Conservation (phyloP, 2,113 vertebrate species). For the Cebidichthys violaceus region DNA sequence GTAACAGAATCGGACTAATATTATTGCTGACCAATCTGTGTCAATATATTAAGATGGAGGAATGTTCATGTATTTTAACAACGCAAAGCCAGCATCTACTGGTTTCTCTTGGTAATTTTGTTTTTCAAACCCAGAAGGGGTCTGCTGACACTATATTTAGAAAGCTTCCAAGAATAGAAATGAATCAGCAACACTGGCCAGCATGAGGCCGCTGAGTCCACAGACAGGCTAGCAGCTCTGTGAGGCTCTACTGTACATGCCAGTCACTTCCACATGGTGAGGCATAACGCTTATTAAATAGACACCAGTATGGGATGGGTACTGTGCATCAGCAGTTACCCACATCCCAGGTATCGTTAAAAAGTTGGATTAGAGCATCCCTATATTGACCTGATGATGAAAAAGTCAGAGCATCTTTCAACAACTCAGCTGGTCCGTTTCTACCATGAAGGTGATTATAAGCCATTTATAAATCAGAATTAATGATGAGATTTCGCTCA, state of each 20-base stretch:
- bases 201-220: not conserved
- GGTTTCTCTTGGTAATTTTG: conserved; percentile 7
- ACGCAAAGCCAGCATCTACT: conserved; percentile 6
- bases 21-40: conserved; percentile 53
- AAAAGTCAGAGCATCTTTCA: too few relatives aligned
- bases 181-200: not conserved
- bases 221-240: not conserved
- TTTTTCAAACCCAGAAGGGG: conserved; percentile 13
- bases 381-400: not conserved
- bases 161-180: conserved; percentile 15
- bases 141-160: conserved; percentile 16
- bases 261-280: not conserved
- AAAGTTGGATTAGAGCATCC: too few relatives aligned
- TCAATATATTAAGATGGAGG: conserved; percentile 66
- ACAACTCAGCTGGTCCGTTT: too few relatives aligned
- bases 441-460: not conserved
- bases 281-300: not conserved
- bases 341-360: too few relatives aligned
- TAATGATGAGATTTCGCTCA: not conserved
- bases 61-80: conserved; percentile 48
- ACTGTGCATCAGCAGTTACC: not conserved
- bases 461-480: not conserved
- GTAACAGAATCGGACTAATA: conserved; percentile 39
- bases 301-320: not conserved
- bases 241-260: not conserved